A percentile compares a stretch with the other conserved stretches of the same genome.
phyloP scores from a whole-genome alignment of 2,888 invertebrate genomes.

The Unio delphinus region DNA sequence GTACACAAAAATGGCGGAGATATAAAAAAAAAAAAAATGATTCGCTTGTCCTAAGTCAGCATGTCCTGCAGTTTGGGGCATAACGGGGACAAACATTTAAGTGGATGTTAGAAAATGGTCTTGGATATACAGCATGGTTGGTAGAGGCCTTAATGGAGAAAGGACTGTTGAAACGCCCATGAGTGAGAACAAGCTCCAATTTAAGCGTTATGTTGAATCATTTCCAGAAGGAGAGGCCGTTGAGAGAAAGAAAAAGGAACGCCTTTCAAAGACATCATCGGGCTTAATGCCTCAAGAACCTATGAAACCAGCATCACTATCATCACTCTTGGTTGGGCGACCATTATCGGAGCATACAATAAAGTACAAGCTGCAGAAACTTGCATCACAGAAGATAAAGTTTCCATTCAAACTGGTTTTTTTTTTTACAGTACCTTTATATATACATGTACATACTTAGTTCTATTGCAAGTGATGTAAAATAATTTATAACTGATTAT shows the following conservation, averaged over 20 bases:
- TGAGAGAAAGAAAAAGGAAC: neutral
- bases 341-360: too few species aligned
- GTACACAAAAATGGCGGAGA: constrained; percentile 5
- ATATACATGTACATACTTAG: too few species aligned
- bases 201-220: constrained; percentile 4
- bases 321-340: too few species aligned
- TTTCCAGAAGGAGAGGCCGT: constrained; percentile 7
- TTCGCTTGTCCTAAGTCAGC: constrained; percentile 6
- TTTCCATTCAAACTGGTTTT: too few species aligned
- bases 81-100: constrained; percentile 5
- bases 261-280: neutral
- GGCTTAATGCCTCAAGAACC: too few species aligned
- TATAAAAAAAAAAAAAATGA: neutral
- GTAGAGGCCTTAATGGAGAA: constrained; percentile 2
- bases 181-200: constrained; percentile 5
- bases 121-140: constrained; percentile 10
- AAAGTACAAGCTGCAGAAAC: too few species aligned
- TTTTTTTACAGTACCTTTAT: too few species aligned
- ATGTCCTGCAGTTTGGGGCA: constrained; percentile 9
- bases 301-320: too few species aligned
- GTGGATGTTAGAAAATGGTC: constrained; percentile 10
- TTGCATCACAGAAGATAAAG: too few species aligned
- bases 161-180: neutral
- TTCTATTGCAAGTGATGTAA: too few species aligned
- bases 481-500: too few species aligned